These are phyloP conservation scores for Orcinus orca DNA, from an alignment of 2,113 vertebrate species.

Conservation along the genomic window DNA sequence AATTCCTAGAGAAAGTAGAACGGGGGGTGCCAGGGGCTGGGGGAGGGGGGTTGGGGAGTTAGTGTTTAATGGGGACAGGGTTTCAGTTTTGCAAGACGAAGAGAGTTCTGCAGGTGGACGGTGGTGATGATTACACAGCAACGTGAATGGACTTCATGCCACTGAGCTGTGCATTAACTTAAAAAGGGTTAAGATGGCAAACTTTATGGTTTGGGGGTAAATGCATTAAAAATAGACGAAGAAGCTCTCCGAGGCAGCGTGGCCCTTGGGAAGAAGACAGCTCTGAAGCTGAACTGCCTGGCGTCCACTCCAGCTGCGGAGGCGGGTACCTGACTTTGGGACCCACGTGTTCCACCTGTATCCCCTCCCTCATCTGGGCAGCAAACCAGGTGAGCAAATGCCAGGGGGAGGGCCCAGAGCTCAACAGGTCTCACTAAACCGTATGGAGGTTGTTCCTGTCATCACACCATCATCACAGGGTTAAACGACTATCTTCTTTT, in stretches of 20 bases:
- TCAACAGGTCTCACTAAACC: rapidly evolving
- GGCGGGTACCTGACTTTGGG: rapidly evolving
- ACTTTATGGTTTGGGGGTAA: rapidly evolving
- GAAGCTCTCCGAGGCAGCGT: rapidly evolving
- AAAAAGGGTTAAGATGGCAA: background rate
- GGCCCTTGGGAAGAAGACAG: rapidly evolving
- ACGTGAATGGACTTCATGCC: rapidly evolving
- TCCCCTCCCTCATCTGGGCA: rapidly evolving
- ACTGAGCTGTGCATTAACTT: background rate
- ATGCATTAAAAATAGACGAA: background rate
- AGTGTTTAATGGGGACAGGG: background rate
- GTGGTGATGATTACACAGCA: background rate
- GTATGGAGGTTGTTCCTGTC: too few species aligned
- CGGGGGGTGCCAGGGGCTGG: rapidly evolving
- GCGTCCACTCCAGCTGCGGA: rapidly evolving
- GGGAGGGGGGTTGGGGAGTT: too few species aligned
- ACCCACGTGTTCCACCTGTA: rapidly evolving
- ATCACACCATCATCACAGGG: background rate
- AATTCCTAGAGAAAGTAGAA: too few species aligned
- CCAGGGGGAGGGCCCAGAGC: rapidly evolving
- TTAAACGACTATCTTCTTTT: too few species aligned
- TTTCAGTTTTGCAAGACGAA: background rate
- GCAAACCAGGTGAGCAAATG: rapidly evolving
- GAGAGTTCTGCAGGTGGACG: background rate
- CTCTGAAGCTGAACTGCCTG: background rate